Conservation (phyloP, 2,113 vertebrate genomes). For the Cyanoramphus novaezelandiae region DNA sequence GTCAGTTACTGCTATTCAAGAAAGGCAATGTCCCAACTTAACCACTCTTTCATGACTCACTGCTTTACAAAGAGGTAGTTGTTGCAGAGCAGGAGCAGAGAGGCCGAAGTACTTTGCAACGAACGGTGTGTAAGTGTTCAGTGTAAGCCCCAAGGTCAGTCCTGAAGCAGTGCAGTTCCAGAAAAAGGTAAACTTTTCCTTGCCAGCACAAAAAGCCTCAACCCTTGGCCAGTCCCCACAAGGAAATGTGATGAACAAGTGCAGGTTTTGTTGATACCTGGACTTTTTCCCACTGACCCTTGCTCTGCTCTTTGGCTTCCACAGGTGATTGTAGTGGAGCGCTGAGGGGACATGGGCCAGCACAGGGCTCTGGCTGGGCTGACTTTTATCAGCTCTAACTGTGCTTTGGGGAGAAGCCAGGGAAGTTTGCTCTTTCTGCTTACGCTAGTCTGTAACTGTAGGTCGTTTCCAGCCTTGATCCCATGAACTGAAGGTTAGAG, state of each 20-base stretch:
- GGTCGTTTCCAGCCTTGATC: background rate
- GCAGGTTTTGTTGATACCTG: background rate
- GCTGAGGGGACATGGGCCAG: background rate
- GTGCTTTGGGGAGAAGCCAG: background rate
- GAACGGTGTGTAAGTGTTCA: background rate
- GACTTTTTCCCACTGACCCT: background rate
- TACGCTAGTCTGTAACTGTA: background rate
- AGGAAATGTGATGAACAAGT: background rate
- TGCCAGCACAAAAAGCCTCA: background rate
- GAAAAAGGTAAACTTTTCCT: background rate
- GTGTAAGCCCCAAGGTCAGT: background rate
- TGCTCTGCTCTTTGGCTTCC: background rate
- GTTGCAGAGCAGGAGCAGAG: background rate
- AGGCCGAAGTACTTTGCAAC: background rate
- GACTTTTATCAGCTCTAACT: background rate
- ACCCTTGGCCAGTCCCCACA: fast-evolving
- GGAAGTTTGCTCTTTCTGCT: background rate
- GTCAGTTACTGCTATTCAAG: background rate
- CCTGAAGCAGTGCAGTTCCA: background rate
- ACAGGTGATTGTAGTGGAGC: background rate
- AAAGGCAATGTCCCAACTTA: background rate
- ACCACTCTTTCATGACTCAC: background rate
- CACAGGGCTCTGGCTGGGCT: background rate
- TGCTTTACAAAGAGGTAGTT: background rate
- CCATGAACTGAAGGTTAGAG: fast-evolving